Evolutionary conservation across 1,140 invertebrate species (phyloP), one percentile per base, ranked within the genome.

Genomic region (Maconellicoccus hirsutus): DNA sequence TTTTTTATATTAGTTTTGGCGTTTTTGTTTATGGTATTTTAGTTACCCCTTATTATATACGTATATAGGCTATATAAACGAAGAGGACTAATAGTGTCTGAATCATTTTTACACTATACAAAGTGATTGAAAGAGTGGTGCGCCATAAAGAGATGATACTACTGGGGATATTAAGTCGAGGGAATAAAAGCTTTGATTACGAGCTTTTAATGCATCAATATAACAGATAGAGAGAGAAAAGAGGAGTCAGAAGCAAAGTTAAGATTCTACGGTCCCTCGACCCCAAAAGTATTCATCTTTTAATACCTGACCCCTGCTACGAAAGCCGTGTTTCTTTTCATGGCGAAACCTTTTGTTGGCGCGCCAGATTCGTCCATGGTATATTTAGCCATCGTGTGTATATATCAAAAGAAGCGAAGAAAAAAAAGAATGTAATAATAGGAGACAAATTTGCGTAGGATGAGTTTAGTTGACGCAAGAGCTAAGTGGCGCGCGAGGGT

Each of bases 91-190:
- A 66, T 66, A 66, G 61, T 25, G 25, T 66, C 61, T 26, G 61
- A 66, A 66, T 66, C 61, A 66, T 66, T 66, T 66, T 66, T 66
- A 66, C 61, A 66, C 61, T 66, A 66, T 26, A 66, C 61, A 66
- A 66, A 66, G 61, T 66, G 61, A 66, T 66, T 66, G 61, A 66
- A 66, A 66, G 61, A 66, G 61, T 66, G 61, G 61, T 26, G 61
- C 25, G 61, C 61, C 25, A 66, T 66, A 66, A 66, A 66, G 61
- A 66, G 22, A 66, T 26, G 61, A 66, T 66, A 66, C 61, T 66
- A 66, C 61, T 66, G 61, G 61, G 61, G 61, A 66, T 66, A 66
- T 66, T 66, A 66, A 66, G 61, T 66, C 22, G 61, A 66, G 61
- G 61, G 61, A 66, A 66, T 66, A 66, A 66, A 66, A 66, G 61